Conservation (phyloP, 2,113 vertebrate species). For the Symphodus melops region DNA sequence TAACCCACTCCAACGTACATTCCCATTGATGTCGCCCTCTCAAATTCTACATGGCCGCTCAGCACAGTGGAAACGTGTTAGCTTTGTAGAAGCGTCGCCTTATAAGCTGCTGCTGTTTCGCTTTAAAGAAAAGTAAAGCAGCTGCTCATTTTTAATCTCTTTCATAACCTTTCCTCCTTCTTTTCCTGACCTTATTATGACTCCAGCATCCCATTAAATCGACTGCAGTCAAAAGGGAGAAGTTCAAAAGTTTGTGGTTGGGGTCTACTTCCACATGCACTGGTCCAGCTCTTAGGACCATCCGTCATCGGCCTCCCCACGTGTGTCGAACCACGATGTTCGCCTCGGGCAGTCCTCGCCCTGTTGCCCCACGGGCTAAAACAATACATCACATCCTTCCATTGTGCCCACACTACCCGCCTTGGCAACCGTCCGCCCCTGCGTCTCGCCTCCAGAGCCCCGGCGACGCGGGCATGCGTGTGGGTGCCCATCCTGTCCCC, state of each 20-base stretch:
- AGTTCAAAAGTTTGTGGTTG: conserved; percentile 38
- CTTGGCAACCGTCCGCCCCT: conserved; percentile 26
- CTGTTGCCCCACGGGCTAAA: conserved; percentile 47
- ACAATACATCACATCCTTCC: conserved; percentile 80
- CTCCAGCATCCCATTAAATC: conserved; percentile 15
- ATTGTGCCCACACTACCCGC: conserved; percentile 72
- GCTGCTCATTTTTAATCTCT: conserved; percentile 29
- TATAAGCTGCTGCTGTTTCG: not conserved
- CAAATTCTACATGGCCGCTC: conserved; percentile 52
- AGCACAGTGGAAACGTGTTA: conserved; percentile 49
- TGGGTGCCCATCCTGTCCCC: conserved; percentile 70
- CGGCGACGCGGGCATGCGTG: conserved; percentile 41
- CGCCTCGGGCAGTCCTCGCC: conserved; percentile 49
- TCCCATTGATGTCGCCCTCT: conserved; percentile 65
- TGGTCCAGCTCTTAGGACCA: conserved; percentile 18
- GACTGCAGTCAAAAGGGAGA: conserved; percentile 34
- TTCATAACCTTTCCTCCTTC: conserved; percentile 18
- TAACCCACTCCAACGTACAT: conserved; percentile 59
- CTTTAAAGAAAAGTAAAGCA: conserved; percentile 23
- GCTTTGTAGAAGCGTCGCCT: conserved; percentile 17
- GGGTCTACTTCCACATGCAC: conserved; percentile 33
- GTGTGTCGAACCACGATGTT: conserved; percentile 60
- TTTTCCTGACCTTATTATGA: conserved; percentile 43
- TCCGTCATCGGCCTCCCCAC: conserved; percentile 72
- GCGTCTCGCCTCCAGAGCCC: conserved; percentile 18